Evolutionary conservation across 2,113 vertebrate species (phyloP), one percentile per base, ranked within the genome.

Genomic region (Falcunculus frontatus): DNA sequence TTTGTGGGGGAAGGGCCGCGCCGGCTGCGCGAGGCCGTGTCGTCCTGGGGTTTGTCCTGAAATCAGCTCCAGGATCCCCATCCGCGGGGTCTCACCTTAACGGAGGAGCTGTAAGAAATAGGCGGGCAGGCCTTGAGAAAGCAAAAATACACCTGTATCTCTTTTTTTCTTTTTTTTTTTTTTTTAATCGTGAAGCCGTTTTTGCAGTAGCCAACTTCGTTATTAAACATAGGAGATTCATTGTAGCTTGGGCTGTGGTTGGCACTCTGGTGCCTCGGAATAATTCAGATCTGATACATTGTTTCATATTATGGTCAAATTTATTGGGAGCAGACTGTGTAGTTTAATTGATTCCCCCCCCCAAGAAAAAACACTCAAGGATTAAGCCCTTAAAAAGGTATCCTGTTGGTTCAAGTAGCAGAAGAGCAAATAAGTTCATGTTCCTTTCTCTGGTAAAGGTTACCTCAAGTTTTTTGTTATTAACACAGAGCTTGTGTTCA

Each of bases 1-100:
- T 87, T 89, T 96, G 90, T 95, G 77, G 81, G 93, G 93, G 95
- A 84, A 96, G 92, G 96, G 93, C 87, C 13, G 78, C 60, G 29
- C 87, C 10, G 89, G 53, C 84, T 70, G 86, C 67, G 47, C 20
- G 42, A 69, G 79, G 73, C 94, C 26, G 27, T 3, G 64, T 5
- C 46, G 13, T 47, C 39, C 33, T 4, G 80, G 59, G 87, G 52
- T 13, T 69, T 73, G 30, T 68, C 16, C 60, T 22, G 63, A 26
- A 60, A 93, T 33, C 80, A 0, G 39, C 30, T n/a, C 9, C 57
- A 1, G 53, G 30, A 15, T 26, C 53, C 70, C 20, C 18, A 9
- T 17, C 64, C 16, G 49, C 41, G 33, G 76, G 78, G 78, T 72
- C 55, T 63, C 73, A 15, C 77, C 62, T 59, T 41, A 13, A 27